Evolutionary conservation across 2,113 vertebrate genomes (phyloP).

Genomic region (Eurystomus gularis): DNA sequence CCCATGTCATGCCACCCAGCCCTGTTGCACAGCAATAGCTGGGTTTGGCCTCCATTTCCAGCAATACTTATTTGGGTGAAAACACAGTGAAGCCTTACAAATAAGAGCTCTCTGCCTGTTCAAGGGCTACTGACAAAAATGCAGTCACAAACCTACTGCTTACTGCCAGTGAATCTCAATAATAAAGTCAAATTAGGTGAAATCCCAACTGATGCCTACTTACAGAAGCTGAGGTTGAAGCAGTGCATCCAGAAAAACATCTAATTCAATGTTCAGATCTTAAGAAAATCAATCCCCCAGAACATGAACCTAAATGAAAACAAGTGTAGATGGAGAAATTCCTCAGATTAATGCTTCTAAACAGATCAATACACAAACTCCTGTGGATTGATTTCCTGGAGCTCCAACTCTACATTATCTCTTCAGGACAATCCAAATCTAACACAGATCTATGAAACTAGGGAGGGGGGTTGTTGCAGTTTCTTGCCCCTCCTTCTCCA

Average conservation of each 20-base stretch:
- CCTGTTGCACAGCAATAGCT: neutral
- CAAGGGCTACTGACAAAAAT: neutral
- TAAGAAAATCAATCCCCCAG: constrained; percentile 24
- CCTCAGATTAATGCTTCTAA: constrained; percentile 45
- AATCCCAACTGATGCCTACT: neutral
- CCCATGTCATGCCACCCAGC: rapidly evolving
- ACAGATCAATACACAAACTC: constrained; percentile 42
- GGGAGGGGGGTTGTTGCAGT: rapidly evolving
- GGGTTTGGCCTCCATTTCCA: neutral
- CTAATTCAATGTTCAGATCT: neutral
- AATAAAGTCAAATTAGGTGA: constrained; percentile 2
- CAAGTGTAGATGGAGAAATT: constrained; percentile 6
- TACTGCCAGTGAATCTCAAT: neutral
- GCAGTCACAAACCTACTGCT: neutral
- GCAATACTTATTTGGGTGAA: neutral
- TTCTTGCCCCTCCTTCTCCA: neutral
- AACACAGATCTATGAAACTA: neutral
- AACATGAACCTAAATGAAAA: constrained; percentile 46
- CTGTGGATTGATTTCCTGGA: constrained; percentile 5
- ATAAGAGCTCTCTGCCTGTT: neutral
- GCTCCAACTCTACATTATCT: neutral
- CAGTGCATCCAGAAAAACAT: constrained; percentile 7
- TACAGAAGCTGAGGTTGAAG: neutral
- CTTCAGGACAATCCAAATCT: neutral
- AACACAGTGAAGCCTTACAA: neutral